Percentiles rank a stretch among this genome's conserved stretches.
phyloP scores from a whole-genome alignment of 1,140 invertebrate genomes.

The Probaryconus sp. region DNA sequence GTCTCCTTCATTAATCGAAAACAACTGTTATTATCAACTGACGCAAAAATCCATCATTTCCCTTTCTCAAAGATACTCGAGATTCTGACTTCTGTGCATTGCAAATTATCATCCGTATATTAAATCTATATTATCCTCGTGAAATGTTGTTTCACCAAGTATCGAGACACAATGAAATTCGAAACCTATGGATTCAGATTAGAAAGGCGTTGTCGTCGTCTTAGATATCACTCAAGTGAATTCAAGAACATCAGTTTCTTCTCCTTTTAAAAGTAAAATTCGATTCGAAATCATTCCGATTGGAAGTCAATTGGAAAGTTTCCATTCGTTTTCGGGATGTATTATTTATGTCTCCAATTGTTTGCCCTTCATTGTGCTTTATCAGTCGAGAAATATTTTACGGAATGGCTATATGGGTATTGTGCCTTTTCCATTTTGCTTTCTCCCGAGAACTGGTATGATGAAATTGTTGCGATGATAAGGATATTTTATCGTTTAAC shows the following conservation, averaged over 20 bases:
- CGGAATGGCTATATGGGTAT: no score
- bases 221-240: constrained; percentile 5
- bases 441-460: no score
- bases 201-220: constrained; percentile 50
- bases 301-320: constrained; percentile 17
- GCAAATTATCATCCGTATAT: constrained; percentile 30
- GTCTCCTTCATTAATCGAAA: no score
- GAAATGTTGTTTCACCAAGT: constrained; percentile 55
- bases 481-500: no score
- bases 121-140: constrained; percentile 33
- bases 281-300: constrained; percentile 2
- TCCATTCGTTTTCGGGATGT: no score
- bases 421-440: no score
- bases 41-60: constrained; percentile 27
- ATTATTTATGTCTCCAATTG: no score
- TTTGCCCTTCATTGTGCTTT: no score
- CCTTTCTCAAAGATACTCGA: background rate
- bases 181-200: constrained; percentile 45
- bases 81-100: constrained; percentile 14
- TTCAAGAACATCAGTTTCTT: constrained; percentile 21
- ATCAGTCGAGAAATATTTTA: no score
- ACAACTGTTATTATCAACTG: no score
- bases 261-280: constrained; percentile 23
- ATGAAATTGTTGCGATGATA: no score
- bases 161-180: constrained; percentile 51